Base-by-base conservation (phyloP, 2,888 invertebrate species). In the Mycalesis mineus region DNA sequence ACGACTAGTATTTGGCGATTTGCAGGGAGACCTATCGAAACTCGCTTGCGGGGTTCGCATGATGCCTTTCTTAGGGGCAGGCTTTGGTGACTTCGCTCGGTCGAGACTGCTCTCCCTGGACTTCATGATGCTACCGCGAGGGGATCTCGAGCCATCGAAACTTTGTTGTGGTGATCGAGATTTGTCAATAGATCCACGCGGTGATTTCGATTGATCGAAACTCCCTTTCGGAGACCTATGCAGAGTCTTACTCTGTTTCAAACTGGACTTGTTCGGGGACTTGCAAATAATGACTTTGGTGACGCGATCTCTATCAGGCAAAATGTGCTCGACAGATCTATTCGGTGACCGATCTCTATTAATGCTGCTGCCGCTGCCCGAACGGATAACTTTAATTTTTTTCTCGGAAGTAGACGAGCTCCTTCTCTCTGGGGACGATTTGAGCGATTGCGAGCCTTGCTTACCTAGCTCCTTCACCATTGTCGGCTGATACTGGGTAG, bases 401-500 rank as follows among this genome's bases (percentile, higher is more conserved):
- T 77, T 84, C 55, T 89, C 89, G 0, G 73, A 67, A 3, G 63
- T 51, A 0, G 72, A 68, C 1, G 80, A 73, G 39, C 63, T 63
- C 64, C 81, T 88, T 65, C 80, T 77, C 68, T 90, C 89, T 33
- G 90, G 89, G 14, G 89, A 91, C 39, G 91, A 91, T 77, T 91
- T 91, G 64, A 90, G 85, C 29, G 90, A 91, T 53, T 84, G 82
- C 3, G 88, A 88, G 66, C 89, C 89, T 64, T 82, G 86, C 95
- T 94, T 95, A 96, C 96, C 96, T 93, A 96, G 90, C 90, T 96
- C 96, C 91, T 96, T 95, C 77, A 95, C 94, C 82, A 94, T 93
- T 70, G 95, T 93, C 59, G 97, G 97, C 74, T 97, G 96, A 88
- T 97, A 97, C 82, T 95, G 95, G 73, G 96, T 94, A 60, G 97